A percentile compares a stretch with the other conserved stretches of the same genome.
Conservation (phyloP, 2,797 vertebrate genomes). For the Ctenopoma kingsleyae region DNA sequence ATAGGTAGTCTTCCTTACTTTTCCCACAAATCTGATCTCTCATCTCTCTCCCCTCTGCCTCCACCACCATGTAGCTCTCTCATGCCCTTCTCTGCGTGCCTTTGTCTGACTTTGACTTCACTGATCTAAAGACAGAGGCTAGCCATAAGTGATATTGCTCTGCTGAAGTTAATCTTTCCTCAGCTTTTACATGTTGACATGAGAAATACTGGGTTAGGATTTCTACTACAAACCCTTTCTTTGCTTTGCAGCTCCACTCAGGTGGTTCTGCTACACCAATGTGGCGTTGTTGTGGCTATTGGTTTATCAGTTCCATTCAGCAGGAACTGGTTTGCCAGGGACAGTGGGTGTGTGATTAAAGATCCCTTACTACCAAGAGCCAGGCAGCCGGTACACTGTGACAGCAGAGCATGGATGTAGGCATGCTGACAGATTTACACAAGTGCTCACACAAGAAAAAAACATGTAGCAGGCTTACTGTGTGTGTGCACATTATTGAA, state of each 20-base stretch:
- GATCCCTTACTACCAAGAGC: constrained; percentile 53
- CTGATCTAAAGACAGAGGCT: constrained; percentile 49
- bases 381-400: constrained; percentile 51
- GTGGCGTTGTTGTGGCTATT: constrained; percentile 50
- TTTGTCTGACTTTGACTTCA: constrained; percentile 51
- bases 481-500: constrained; percentile 8
- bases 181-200: constrained; percentile 26
- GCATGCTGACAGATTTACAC: constrained; percentile 47
- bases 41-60: constrained; percentile 32
- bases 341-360: constrained; percentile 68
- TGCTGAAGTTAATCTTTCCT: constrained; percentile 22
- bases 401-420: constrained; percentile 34
- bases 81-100: constrained; percentile 28
- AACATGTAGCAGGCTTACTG: constrained; percentile 14
- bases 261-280: constrained; percentile 13
- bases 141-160: constrained; percentile 30
- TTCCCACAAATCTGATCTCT: constrained; percentile 42
- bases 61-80: constrained; percentile 47
- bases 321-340: constrained; percentile 64
- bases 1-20: constrained; percentile 13
- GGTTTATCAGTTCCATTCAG: constrained; percentile 71
- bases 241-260: constrained; percentile 10
- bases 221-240: constrained; percentile 4
- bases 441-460: constrained; percentile 31
- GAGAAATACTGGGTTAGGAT: constrained; percentile 25